These are phyloP conservation scores for Diachasma alloeum DNA, from an alignment of 1,140 invertebrate species.

Conservation along the genomic window DNA sequence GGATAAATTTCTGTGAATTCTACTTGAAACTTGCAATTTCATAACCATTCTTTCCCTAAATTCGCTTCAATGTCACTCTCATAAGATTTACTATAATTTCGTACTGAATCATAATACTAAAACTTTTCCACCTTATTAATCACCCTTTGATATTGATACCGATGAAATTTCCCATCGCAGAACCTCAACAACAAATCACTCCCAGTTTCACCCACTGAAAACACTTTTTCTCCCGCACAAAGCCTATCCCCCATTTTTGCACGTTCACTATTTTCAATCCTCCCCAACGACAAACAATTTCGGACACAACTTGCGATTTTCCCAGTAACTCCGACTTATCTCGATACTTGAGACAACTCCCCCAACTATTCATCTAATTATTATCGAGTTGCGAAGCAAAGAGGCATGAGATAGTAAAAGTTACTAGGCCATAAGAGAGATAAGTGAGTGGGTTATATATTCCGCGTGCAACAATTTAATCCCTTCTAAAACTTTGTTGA, in stretches of 20 bases:
- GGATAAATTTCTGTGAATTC: no score
- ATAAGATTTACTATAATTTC: no score
- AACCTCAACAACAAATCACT: no score
- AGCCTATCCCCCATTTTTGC: background rate
- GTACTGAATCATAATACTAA: no score
- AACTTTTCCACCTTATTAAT: no score
- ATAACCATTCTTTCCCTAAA: no score
- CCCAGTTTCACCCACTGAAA: no score
- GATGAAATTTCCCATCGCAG: background rate
- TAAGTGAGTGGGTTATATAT: background rate
- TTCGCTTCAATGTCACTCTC: no score
- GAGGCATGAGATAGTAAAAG: conserved; percentile 18
- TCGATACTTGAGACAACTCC: background rate
- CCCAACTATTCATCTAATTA: conserved; percentile 19
- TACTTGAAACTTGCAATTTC: no score
- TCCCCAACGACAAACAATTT: background rate
- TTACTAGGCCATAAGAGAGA: conserved; percentile 13
- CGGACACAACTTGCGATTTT: background rate
- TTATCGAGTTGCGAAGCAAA: conserved; percentile 18
- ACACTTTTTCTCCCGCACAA: background rate
- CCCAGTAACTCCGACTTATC: background rate
- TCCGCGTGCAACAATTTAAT: background rate
- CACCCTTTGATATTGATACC: no score
- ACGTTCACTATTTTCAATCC: background rate
- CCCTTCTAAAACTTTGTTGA: background rate